Evolutionary conservation across 2,888 invertebrate species (phyloP), one percentile per base, ranked within the genome.

Genomic region (Polydesmus complanatus): DNA sequence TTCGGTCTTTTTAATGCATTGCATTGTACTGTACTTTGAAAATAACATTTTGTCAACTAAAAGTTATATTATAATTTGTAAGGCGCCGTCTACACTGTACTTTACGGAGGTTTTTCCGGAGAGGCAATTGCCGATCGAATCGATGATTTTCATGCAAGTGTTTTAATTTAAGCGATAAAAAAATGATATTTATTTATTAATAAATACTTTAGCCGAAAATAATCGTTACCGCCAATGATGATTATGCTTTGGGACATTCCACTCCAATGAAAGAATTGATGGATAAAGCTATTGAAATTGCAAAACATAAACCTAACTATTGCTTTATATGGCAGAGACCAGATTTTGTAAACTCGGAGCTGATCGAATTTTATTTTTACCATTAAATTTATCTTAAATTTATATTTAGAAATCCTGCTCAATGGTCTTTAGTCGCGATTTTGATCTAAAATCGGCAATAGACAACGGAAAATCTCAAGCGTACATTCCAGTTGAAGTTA

Each of bases 401-500:
- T n/a, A 5, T 11, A 51, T 48, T 48, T 51, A 57, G 0, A 78
- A 83, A 63, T 78, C 80, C 65, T 82, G 82, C 18, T 73, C 78
- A 0, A 71, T 90, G 56, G 80, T 83, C 66, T 73, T 78, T 0
- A 81, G 79, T 3, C 76, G 81, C 47, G 93, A 95, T 70, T 78
- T 83, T 14, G 70, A 73, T 59, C 95, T 91, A 89, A 81, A 85
- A 1, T 83, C 85, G 22, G 84, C 85, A 0, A 67, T 89, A 60
- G 75, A 74, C 61, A 75, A 78, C 63, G 79, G 82, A 0, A 79
- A 81, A 2, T 84, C 85, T 0, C 69, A 84, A 57, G 83, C 86
- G 1, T 92, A 91, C 71, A 86, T 91, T 0, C 81, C 93, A 0
- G 84, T 92, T 0, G 86, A 88, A 68, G 86, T 94, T 1, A 91